Base-by-base conservation (phyloP, 2,113 vertebrate species). In the Grallaria varia region DNA sequence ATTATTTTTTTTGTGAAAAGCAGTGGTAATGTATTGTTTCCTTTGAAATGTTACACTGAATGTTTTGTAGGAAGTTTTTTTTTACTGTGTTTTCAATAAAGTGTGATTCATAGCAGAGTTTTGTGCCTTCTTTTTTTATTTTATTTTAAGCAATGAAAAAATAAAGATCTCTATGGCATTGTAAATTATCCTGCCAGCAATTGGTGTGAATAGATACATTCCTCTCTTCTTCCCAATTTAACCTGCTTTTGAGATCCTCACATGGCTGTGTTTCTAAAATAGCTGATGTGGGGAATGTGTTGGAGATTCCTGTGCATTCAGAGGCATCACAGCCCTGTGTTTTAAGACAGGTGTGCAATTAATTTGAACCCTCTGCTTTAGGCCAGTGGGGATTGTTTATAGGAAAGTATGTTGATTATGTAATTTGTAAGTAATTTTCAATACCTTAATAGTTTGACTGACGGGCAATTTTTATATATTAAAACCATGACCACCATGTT, bases 41-140 rank as follows among this genome's bases (percentile, higher is more conserved):
- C 18, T 69, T 83, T 71, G 75, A 85, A 90, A 69, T 78, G 63
- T 91, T 93, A 88, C 84, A 84, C 69, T 93, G 77, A 91, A 91
- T 91, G 85, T 95, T 96, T 95, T 96, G 71, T 96, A 97, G 93
- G 63, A 95, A 64, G 12, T 68, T 93, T 94, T 94, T 90, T 95
- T 76, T 95, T 80, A 93, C 67, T 80, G 69, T 95, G 88, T 96
- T 97, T 96, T 96, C 94, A 96, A 96, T 96, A 96, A 92, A 90
- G 73, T 91, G 81, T 94, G 79, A 93, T 95, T 97, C 47, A 66
- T 66, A 96, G 42, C 33, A 45, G 72, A 42, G 50, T 88, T 83
- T 49, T 30, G n/a, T 31, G 53, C 63, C 31, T 28, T 21, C 12
- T 8, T 33, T 40, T 69, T 33, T 55, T 21, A n/a, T 44, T 71